Conservation (phyloP, 2,888 invertebrate genomes). For the Stramonita haemastoma region DNA sequence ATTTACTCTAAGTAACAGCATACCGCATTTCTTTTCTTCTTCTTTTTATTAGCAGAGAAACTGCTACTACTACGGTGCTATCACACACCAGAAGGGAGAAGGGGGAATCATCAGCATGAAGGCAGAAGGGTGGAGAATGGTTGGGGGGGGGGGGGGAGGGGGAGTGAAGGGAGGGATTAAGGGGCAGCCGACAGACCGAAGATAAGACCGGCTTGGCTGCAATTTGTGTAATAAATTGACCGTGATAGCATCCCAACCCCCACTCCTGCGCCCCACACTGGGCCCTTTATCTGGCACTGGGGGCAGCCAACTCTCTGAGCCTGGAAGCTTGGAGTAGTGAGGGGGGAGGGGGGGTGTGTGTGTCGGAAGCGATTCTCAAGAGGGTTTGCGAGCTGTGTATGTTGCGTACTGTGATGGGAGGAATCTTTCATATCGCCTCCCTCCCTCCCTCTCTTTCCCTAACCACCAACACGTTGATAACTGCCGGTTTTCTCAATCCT, state of each 20-base stretch:
- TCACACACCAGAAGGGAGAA: no score
- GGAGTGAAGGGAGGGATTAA: neutral
- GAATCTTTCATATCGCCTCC: no score
- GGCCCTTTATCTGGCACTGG: neutral
- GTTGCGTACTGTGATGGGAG: no score
- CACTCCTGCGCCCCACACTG: neutral
- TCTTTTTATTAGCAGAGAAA: no score
- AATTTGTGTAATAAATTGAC: neutral
- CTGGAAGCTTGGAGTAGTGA: no score
- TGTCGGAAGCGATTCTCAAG: neutral
- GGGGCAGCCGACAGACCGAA: neutral
- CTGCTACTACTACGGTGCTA: no score
- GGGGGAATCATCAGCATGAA: neutral
- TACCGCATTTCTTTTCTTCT: no score
- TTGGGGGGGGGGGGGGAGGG: neutral
- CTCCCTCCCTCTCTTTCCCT: no score
- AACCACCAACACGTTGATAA: no score
- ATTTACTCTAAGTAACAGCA: no score
- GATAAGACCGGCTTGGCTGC: neutral
- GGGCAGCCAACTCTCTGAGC: neutral
- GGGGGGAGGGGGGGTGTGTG: no score
- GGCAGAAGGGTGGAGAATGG: neutral
- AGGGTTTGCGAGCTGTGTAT: neutral
- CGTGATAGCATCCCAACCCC: neutral
- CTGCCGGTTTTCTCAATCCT: no score